Conservation (phyloP, 2,797 vertebrate genomes). For the Enteromius anoplus region DNA sequence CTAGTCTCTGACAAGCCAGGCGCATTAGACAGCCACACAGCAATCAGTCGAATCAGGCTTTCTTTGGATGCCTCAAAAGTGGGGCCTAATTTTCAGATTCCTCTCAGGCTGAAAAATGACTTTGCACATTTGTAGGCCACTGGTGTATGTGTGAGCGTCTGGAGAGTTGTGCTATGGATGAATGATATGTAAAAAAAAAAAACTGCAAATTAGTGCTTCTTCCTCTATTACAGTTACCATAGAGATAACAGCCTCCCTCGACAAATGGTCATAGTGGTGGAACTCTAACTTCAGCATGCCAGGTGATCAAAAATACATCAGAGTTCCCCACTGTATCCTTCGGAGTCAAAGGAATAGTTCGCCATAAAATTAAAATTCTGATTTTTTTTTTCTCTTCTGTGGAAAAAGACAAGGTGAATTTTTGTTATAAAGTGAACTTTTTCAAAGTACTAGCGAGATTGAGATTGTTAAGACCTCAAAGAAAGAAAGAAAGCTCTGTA, state of each 20-base stretch:
- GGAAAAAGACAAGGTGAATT: not conserved
- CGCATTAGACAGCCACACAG: conserved; percentile 46
- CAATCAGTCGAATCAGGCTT: conserved; percentile 35
- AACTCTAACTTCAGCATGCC: conserved; percentile 21
- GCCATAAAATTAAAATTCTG: conserved; percentile 34
- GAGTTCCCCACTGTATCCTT: conserved; percentile 35
- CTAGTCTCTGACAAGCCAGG: conserved; percentile 45
- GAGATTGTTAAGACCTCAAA: not conserved
- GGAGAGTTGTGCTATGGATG: conserved; percentile 6
- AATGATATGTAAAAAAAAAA: conserved; percentile 11
- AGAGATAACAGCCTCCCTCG: conserved; percentile 23
- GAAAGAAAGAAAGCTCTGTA: not conserved
- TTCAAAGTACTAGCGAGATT: not conserved
- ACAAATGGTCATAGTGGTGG: conserved; percentile 21
- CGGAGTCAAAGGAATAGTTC: conserved; percentile 7
- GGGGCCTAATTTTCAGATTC: conserved; percentile 42
- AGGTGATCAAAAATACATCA: conserved; percentile 57
- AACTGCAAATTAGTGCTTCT: conserved; percentile 23
- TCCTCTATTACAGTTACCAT: conserved; percentile 46
- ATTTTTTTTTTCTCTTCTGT: conserved; percentile 18
- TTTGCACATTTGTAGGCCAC: conserved; percentile 12
- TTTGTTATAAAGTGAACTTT: conserved; percentile 13
- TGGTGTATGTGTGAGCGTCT: not conserved
- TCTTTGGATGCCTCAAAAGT: conserved; percentile 36
- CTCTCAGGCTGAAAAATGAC: conserved; percentile 34